phyloP scores from a whole-genome alignment of 2,888 invertebrate species.

The Hanleya hanleyi region DNA sequence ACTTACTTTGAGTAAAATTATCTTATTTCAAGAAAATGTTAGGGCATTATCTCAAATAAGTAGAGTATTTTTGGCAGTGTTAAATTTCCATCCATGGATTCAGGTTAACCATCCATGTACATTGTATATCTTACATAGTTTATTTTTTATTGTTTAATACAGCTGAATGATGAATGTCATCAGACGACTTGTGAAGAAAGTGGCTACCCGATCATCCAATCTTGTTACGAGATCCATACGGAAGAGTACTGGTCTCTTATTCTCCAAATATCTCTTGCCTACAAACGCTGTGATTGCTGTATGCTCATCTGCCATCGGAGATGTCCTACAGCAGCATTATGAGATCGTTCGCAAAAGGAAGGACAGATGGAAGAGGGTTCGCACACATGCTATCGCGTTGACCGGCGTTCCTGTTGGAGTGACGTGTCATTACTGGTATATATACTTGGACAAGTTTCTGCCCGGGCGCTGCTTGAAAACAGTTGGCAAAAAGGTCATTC shows the following conservation, averaged over 20 bases:
- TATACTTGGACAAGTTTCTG: slow-evolving; percentile 81
- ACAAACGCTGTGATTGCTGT: slow-evolving; percentile 88
- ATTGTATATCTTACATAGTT: too few species aligned
- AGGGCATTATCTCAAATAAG: too few species aligned
- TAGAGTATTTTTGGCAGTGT: not conserved
- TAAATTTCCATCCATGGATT: too few species aligned
- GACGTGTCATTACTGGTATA: slow-evolving; percentile 91
- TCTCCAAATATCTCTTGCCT: slow-evolving; percentile 58
- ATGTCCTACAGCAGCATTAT: slow-evolving; percentile 86
- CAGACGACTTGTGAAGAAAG: not conserved
- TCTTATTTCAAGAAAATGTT: too few species aligned
- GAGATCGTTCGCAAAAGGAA: slow-evolving; percentile 75
- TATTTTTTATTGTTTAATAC: not conserved
- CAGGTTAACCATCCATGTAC: too few species aligned
- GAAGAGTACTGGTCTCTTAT: slow-evolving; percentile 27
- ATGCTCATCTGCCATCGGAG: slow-evolving; percentile 84
- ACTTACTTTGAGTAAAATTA: too few species aligned
- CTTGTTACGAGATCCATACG: not conserved
- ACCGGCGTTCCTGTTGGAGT: slow-evolving; percentile 86
- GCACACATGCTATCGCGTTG: slow-evolving; percentile 85
- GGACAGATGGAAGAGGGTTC: slow-evolving; percentile 66
- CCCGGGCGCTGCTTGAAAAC: slow-evolving; percentile 80
- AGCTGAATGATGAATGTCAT: not conserved
- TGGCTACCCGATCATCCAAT: not conserved
- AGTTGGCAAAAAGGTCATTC: slow-evolving; percentile 82